Evolutionary conservation across 2,797 vertebrate genomes (phyloP).

Genomic region (Pangasius mekongensis): DNA sequence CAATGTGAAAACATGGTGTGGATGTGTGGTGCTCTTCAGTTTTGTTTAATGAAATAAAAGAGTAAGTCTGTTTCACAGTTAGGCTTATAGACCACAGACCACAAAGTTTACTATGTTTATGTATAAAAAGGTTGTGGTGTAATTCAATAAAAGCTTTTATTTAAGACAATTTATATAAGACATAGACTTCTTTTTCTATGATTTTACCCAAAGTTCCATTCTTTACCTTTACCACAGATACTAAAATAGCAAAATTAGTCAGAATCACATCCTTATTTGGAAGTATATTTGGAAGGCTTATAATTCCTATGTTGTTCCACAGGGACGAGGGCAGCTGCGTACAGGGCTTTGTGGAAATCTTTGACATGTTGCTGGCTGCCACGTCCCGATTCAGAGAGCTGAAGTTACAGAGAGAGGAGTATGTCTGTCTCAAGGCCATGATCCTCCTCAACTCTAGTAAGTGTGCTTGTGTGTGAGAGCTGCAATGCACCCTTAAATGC

Average conservation of each 20-base stretch:
- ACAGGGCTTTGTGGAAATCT: conserved; percentile 95
- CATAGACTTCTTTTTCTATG: not conserved
- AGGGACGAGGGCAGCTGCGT: conserved; percentile 96
- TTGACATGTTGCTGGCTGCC: conserved; percentile 94
- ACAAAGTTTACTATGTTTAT: not conserved
- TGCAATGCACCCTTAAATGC: not conserved
- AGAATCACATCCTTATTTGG: conserved; percentile 24
- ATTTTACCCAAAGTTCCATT: not conserved
- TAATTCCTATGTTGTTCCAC: conserved; percentile 29
- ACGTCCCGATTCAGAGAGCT: conserved; percentile 93
- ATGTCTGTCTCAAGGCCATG: conserved; percentile 97
- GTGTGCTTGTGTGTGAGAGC: conserved; percentile 62
- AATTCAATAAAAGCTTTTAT: not conserved
- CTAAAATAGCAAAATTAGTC: not conserved
- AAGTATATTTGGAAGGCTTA: conserved; percentile 4
- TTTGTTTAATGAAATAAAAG: not conserved
- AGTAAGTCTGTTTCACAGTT: not conserved
- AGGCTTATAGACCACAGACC: not conserved
- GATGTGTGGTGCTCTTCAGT: not conserved
- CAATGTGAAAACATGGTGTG: not conserved
- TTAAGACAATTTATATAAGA: not conserved
- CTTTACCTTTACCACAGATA: not conserved
- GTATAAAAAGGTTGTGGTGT: not conserved
- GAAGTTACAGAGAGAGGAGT: conserved; percentile 94
- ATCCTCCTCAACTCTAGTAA: conserved; percentile 98